Evolutionary conservation across 1,140 invertebrate genomes (phyloP).

Genomic region (Pachyrhynchus sulphureomaculatus): DNA sequence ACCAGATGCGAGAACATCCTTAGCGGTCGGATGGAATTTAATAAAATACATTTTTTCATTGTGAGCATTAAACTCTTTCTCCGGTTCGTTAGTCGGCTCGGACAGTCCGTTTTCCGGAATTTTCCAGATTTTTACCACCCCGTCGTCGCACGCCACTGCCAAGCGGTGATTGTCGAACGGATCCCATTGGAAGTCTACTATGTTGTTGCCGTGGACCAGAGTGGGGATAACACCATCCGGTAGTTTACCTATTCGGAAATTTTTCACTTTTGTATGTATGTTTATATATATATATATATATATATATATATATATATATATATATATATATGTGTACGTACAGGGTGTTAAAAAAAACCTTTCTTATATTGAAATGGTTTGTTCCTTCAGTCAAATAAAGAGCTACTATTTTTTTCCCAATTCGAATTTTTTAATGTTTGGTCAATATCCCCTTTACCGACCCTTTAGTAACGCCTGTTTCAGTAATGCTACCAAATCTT

Average conservation of each 20-base stretch:
- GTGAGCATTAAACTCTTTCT: conserved; percentile 66
- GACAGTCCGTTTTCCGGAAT: conserved; percentile 49
- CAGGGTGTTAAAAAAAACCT: no score
- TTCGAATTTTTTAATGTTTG: no score
- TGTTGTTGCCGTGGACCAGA: conserved; percentile 82
- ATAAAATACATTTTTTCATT: conserved; percentile 90
- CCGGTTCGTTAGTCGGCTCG: conserved; percentile 69
- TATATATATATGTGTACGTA: no score
- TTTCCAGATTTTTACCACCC: conserved; percentile 83
- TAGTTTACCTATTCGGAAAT: conserved; percentile 56
- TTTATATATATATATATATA: no score
- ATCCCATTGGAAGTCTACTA: conserved; percentile 94
- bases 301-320: no score
- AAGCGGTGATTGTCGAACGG: conserved; percentile 80
- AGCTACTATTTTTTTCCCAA: no score
- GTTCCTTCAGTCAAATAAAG: no score
- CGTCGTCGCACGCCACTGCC: conserved; percentile 88
- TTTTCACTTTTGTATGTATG: not conserved
- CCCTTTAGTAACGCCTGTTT: no score
- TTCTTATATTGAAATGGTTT: no score
- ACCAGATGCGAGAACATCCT: conserved; percentile 78
- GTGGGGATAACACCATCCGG: conserved; percentile 80
- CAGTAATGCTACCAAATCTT: no score
- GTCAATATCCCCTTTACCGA: no score
- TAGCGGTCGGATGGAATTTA: conserved; percentile 86